phyloP scores from a whole-genome alignment of 2,113 vertebrate species.

The Odontesthes bonariensis region DNA sequence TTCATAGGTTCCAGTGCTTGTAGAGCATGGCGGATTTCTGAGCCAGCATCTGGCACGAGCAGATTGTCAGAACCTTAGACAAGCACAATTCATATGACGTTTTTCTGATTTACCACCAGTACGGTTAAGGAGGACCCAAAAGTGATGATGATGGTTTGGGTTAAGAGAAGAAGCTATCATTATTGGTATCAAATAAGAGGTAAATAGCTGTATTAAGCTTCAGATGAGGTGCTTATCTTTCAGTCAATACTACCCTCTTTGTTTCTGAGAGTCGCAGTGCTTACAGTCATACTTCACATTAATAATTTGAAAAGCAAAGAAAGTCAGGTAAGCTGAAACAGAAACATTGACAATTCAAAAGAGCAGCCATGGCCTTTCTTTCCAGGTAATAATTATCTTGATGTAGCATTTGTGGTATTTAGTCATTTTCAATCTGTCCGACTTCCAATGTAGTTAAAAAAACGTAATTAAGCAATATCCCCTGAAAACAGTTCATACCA shows the following conservation, averaged over 20 bases:
- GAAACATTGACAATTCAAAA: neutral
- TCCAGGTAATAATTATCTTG: neutral
- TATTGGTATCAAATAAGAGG: neutral
- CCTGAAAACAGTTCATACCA: neutral
- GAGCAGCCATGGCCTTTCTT: neutral
- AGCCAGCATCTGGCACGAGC: constrained; percentile 1
- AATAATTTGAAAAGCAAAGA: neutral
- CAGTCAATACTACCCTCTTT: neutral
- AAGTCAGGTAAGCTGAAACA: constrained; percentile 1
- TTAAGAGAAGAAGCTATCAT: constrained; percentile 9
- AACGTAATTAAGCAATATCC: neutral
- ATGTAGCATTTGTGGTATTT: neutral
- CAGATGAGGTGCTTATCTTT: neutral
- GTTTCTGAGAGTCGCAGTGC: neutral
- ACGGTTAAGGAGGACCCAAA: neutral
- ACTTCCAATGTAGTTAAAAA: neutral
- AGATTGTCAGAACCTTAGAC: neutral
- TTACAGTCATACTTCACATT: constrained; percentile 1
- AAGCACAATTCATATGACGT: neutral
- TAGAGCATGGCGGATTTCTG: neutral
- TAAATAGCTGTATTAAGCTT: neutral
- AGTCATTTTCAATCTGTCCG: neutral
- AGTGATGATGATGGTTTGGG: neutral
- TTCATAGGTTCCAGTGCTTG: neutral
- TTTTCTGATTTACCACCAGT: neutral